Evolutionary conservation across 2,888 invertebrate species (phyloP).

Genomic region (Lycophotia porphyrea): DNA sequence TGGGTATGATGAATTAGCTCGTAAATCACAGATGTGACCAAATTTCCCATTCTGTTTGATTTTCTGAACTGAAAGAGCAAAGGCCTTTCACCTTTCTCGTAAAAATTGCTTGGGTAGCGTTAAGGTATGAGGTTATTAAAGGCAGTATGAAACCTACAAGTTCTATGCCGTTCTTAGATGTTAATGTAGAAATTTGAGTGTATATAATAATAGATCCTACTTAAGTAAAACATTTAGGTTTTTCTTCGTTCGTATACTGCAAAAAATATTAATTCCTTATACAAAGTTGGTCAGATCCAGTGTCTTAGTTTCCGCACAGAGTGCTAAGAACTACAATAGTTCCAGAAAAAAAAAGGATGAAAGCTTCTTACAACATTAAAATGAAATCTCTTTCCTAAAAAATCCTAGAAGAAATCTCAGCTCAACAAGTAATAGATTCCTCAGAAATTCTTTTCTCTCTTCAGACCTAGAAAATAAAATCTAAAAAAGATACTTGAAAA

Average conservation of each 20-base stretch:
- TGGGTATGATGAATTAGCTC: constrained; percentile 38
- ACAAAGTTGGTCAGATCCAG: too few relatives aligned
- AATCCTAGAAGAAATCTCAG: constrained; percentile 1
- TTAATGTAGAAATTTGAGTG: background rate
- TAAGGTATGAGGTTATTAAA: background rate
- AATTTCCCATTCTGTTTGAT: background rate
- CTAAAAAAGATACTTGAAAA: constrained; percentile 47
- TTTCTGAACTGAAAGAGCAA: background rate
- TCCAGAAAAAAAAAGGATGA: background rate
- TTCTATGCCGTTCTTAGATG: background rate
- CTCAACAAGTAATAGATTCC: constrained; percentile 2
- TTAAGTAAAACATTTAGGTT: background rate
- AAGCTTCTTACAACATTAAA: background rate
- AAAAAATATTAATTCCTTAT: too few relatives aligned
- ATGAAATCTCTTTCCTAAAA: background rate
- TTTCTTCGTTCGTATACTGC: background rate
- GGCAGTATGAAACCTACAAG: background rate
- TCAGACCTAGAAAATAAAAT: constrained; percentile 16
- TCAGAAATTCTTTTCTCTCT: constrained; percentile 20
- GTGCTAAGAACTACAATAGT: background rate
- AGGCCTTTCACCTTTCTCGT: background rate
- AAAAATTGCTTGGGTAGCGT: background rate
- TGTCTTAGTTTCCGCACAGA: background rate
- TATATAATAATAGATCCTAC: background rate
- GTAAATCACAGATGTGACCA: constrained; percentile 58